Percentiles rank a stretch among this genome's conserved stretches.
phyloP scores from a whole-genome alignment of 2,888 invertebrate species.

The Deilephila elpenor region DNA sequence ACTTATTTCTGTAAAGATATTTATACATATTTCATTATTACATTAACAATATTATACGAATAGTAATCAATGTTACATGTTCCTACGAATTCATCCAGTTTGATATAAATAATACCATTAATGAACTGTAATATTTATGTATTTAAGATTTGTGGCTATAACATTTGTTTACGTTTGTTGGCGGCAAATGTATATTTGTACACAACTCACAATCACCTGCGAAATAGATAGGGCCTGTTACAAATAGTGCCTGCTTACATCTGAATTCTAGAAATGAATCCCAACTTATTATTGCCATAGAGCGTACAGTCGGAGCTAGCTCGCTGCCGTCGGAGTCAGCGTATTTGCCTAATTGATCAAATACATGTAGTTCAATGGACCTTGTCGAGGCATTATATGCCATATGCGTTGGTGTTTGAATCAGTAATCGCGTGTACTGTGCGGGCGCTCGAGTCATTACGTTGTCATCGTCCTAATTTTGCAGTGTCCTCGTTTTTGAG shows the following conservation, averaged over 20 bases:
- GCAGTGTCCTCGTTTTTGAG: slow-evolving; percentile 90
- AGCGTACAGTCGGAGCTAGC: slow-evolving; percentile 76
- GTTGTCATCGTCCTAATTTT: slow-evolving; percentile 85
- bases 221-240: background rate
- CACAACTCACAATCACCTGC: background rate
- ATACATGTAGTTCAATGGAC: slow-evolving; percentile 76
- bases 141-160: background rate
- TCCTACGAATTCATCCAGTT: background rate
- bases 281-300: slow-evolving; percentile 69
- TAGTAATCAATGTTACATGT: background rate
- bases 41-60: background rate
- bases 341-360: slow-evolving; percentile 85
- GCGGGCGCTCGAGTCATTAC: slow-evolving; percentile 78
- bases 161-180: background rate
- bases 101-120: background rate
- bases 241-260: slow-evolving; percentile 35
- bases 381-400: slow-evolving; percentile 47
- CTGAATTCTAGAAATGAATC: slow-evolving; percentile 57
- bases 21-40: background rate
- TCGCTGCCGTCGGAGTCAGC: slow-evolving; percentile 78
- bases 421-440: slow-evolving; percentile 61
- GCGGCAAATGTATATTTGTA: background rate
- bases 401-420: slow-evolving; percentile 55
- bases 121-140: background rate
- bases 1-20: background rate